Percentiles rank a stretch among this genome's conserved stretches.
These are phyloP conservation scores for Tenthredo scrophulariae DNA, from an alignment of 2,888 invertebrate species.

Conservation along the genomic window DNA sequence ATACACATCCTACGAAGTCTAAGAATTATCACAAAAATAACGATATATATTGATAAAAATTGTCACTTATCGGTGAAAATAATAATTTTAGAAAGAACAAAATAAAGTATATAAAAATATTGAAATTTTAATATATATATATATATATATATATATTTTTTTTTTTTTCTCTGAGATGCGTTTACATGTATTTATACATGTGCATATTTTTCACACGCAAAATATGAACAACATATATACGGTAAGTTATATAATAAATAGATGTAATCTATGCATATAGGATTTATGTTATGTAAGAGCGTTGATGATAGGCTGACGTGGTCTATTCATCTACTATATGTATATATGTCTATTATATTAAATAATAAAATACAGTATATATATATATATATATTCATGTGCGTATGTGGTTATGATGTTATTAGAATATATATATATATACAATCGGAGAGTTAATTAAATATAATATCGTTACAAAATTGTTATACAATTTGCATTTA, in stretches of 20 bases:
- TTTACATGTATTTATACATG: too few relatives aligned
- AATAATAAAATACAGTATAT: neutral
- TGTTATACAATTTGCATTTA: constrained; percentile 70
- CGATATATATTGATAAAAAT: too few relatives aligned
- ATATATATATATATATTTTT: too few relatives aligned
- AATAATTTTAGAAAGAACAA: too few relatives aligned
- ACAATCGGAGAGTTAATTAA: neutral
- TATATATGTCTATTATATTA: neutral
- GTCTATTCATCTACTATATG: neutral
- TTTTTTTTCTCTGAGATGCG: too few relatives aligned
- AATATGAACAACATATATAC: neutral
- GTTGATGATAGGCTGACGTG: neutral
- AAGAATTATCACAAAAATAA: too few relatives aligned
- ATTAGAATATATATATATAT: neutral
- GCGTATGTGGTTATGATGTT: neutral
- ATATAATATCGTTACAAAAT: constrained; percentile 66
- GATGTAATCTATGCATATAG: neutral
- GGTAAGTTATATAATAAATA: neutral
- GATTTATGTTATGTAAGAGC: neutral
- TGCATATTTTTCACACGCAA: neutral
- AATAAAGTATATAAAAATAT: too few relatives aligned
- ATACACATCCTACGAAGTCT: too few relatives aligned
- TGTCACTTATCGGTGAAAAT: too few relatives aligned
- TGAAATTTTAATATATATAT: too few relatives aligned
- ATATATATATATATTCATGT: neutral